Conservation (phyloP, 2,113 vertebrate species). For the Herpetotheres cachinnans region DNA sequence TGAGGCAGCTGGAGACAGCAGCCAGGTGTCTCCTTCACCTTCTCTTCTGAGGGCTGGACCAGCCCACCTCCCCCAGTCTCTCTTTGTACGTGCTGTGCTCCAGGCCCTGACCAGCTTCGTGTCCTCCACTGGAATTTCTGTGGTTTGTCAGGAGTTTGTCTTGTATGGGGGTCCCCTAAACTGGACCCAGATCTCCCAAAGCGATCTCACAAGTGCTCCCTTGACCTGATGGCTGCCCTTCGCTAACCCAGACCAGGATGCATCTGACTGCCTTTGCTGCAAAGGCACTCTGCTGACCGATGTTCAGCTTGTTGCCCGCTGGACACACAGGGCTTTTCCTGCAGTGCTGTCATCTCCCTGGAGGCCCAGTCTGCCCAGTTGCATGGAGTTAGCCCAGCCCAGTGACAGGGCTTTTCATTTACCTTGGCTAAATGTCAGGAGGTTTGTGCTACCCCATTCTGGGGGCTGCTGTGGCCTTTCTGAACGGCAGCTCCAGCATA, state of each 20-base stretch:
- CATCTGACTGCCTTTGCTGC: background rate
- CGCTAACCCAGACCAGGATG: background rate
- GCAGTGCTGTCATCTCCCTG: background rate
- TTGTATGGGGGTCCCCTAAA: background rate
- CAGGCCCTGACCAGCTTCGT: background rate
- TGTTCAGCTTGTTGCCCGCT: background rate
- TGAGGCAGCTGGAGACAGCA: background rate
- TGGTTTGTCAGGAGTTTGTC: background rate
- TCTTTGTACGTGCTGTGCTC: fast-evolving
- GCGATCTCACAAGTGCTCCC: background rate
- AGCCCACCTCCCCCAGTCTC: background rate
- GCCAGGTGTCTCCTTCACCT: background rate
- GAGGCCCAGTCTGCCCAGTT: background rate
- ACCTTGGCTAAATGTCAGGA: background rate
- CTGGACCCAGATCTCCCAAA: background rate
- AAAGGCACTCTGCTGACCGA: background rate
- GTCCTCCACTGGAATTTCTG: background rate
- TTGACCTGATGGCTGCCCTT: background rate
- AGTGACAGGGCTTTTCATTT: background rate
- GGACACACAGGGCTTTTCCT: background rate
- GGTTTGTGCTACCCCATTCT: background rate
- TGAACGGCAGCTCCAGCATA: background rate
- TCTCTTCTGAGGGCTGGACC: background rate
- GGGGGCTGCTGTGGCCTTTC: background rate
- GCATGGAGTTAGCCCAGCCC: background rate